Percentiles rank a stretch among this genome's conserved stretches.
Conservation (phyloP, 2,888 invertebrate species). For the Gymnoscelis rufifasciata region DNA sequence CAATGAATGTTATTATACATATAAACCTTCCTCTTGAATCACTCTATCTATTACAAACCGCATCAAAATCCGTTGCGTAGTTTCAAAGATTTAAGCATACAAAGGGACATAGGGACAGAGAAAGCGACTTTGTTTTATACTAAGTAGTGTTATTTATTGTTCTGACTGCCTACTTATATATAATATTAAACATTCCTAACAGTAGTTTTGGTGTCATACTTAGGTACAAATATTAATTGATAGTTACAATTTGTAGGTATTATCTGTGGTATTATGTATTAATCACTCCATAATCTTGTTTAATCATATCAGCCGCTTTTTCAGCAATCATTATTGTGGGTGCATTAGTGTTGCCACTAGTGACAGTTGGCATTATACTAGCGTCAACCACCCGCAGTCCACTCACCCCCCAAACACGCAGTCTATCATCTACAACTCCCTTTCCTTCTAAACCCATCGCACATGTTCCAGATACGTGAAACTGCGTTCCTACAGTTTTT, state of each 20-base stretch:
- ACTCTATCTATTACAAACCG: too few relatives aligned
- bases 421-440: conserved; percentile 48
- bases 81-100: too few relatives aligned
- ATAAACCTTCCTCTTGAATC: too few relatives aligned
- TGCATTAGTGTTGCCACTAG: conserved; percentile 80
- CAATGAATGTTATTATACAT: too few relatives aligned
- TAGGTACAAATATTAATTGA: too few relatives aligned
- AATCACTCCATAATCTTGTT: conserved; percentile 34
- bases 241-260: neutral
- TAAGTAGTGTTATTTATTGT: too few relatives aligned
- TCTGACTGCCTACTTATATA: too few relatives aligned
- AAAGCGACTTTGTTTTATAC: too few relatives aligned
- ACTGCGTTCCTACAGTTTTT: conserved; percentile 79
- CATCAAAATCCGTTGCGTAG: too few relatives aligned
- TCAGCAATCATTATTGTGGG: conserved; percentile 81
- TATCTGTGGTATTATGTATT: neutral
- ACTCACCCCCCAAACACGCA: conserved; percentile 28
- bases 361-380: conserved; percentile 81
- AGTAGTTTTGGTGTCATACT: too few relatives aligned
- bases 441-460: conserved; percentile 41
- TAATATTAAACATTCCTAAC: too few relatives aligned
- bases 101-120: too few relatives aligned
- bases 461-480: conserved; percentile 56
- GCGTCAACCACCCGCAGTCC: conserved; percentile 75
- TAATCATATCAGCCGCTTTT: conserved; percentile 79